phyloP scores from a whole-genome alignment of 2,797 vertebrate genomes.

The Lacerta viridis region DNA sequence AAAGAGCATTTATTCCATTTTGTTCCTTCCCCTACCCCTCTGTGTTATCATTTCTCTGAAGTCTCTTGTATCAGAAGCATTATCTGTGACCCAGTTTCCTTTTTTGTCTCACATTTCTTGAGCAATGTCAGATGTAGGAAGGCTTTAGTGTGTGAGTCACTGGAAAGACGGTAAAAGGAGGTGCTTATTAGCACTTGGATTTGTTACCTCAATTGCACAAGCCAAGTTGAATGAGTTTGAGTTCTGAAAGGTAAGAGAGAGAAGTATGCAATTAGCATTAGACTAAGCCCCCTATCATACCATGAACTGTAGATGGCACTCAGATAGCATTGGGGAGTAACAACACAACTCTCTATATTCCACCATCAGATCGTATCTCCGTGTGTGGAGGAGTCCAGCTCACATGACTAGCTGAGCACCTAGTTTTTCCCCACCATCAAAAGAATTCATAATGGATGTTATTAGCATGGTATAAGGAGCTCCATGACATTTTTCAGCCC shows the following conservation, averaged over 20 bases:
- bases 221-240: conserved; percentile 33
- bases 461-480: neutral
- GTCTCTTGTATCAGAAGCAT: conserved; percentile 12
- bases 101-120: conserved; percentile 47
- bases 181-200: conserved; percentile 14
- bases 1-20: conserved; percentile 36
- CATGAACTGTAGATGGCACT: no score
- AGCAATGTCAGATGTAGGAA: conserved; percentile 35
- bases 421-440: neutral
- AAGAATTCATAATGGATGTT: neutral
- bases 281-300: neutral
- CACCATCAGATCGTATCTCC: neutral
- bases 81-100: conserved; percentile 48
- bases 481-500: neutral
- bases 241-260: neutral
- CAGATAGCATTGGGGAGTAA: neutral
- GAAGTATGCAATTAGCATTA: neutral
- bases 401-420: neutral
- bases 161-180: neutral
- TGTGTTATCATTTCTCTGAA: neutral
- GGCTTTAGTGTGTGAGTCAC: neutral
- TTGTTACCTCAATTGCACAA: conserved; percentile 25
- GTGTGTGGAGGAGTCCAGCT: neutral
- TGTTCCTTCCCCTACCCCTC: conserved; percentile 10
- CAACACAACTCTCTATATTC: neutral